Base-by-base conservation (phyloP, 23 tunicate genomes). In the Botrylloides violaceus region DNA sequence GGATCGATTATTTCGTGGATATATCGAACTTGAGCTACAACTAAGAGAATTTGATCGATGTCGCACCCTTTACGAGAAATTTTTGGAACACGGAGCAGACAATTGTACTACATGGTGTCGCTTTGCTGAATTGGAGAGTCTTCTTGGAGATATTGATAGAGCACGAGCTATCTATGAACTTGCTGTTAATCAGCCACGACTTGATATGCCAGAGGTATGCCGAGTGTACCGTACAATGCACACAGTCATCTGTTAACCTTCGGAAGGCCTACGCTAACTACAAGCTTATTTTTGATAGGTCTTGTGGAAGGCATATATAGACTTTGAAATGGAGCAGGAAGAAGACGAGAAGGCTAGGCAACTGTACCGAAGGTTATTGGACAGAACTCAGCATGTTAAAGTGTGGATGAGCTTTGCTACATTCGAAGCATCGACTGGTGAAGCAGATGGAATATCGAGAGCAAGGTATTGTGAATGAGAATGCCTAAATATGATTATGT, bases 21-120 rank as follows among this genome's bases (percentile, higher is more conserved):
- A 93, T 76, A 86, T 93, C 68, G 98, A 93, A 48, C 60, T 93
- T 58, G 98, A 93, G 50, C 57, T 93, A 24, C 85, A 93, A 47
- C 82, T 93, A 21, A 83, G 98, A 22, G 98, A 93, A 81, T 93
- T 93, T 48, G 98, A 93, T 43, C 84, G 98, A 31, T 93, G 98
- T 57, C 83, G 98, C 39, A 82, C 72, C 20, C 59, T 93, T 58
- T 93, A 93, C 70, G 98, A 86, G 49, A 59, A 70, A 43, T 86
- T 86, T 58, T 76, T 93, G 18, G 98, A 93, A 36, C 75, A 61
- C 43, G 84, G 79, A 2, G 88, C 98, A 19, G 94, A 81, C 66
- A 93, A 93, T 61, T 93, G 98, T 81, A 80, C 88, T 36, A 81
- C 94, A 25, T 93, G 98, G 98, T 80, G 87, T 53, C 87, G 84